Percentiles rank a stretch among this genome's conserved stretches.
Evolutionary conservation across 37 sponge, comb jelly and placozoan species (phyloP).

Genomic region (Haliclona indistincta): DNA sequence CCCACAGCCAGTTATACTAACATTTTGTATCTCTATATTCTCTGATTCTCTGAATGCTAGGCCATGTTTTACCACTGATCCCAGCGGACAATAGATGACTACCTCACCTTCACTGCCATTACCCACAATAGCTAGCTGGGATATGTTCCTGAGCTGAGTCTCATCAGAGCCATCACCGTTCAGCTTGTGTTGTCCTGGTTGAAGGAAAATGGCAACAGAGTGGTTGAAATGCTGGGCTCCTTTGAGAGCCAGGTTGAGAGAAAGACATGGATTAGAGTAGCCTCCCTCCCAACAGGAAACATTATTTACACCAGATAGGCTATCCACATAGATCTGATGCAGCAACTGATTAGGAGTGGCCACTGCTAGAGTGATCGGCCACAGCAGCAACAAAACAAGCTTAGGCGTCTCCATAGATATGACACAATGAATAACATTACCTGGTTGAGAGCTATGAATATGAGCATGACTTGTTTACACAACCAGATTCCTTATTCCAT

Average conservation of each 20-base stretch:
- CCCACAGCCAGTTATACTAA: conserved; percentile 36
- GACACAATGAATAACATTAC: too few relatives aligned
- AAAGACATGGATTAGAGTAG: neutral
- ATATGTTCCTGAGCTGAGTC: neutral
- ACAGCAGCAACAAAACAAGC: too few relatives aligned
- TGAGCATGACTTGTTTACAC: too few relatives aligned
- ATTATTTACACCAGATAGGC: neutral
- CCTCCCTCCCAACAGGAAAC: neutral
- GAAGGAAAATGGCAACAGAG: neutral
- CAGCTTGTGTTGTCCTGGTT: neutral
- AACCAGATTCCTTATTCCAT: too few relatives aligned
- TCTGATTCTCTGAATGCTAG: conserved; percentile 20
- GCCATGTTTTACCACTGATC: conserved; percentile 3
- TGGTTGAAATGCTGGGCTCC: neutral
- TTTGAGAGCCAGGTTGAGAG: neutral
- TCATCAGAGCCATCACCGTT: neutral
- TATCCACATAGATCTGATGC: neutral
- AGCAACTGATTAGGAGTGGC: too few relatives aligned
- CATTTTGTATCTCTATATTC: conserved; percentile 7
- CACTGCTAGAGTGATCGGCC: too few relatives aligned
- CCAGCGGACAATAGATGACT: neutral
- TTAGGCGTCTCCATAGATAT: too few relatives aligned
- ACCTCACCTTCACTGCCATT: neutral
- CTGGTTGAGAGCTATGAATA: too few relatives aligned
- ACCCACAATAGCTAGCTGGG: neutral